phyloP scores from a whole-genome alignment of 2,888 invertebrate genomes.

The Serrognathus titanus region DNA sequence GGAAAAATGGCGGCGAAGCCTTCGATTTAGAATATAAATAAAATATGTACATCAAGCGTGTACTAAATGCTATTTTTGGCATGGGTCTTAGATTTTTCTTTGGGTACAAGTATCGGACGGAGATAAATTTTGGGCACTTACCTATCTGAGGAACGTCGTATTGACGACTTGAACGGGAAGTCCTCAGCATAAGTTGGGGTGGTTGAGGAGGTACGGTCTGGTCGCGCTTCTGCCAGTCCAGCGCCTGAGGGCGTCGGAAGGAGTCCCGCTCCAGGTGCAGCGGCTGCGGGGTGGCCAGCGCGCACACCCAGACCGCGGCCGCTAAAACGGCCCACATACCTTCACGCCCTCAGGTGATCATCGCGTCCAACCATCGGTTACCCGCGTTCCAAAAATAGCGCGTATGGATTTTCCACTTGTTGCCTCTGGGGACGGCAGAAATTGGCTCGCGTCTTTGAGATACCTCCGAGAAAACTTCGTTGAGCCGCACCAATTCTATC shows the following conservation, averaged over 20 bases:
- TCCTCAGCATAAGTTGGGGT: slow-evolving; percentile 71
- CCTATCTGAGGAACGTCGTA: slow-evolving; percentile 87
- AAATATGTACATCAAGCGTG: too few relatives aligned
- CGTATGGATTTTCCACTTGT: slow-evolving; percentile 38
- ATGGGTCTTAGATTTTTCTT: too few relatives aligned
- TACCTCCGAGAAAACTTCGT: background rate
- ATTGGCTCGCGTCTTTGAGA: background rate
- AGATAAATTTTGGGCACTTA: slow-evolving; percentile 41
- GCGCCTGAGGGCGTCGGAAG: slow-evolving; percentile 32
- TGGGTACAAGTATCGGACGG: background rate
- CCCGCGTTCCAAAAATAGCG: slow-evolving; percentile 32
- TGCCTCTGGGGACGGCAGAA: slow-evolving; percentile 29
- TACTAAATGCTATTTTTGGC: too few relatives aligned
- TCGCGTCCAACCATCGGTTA: slow-evolving; percentile 39
- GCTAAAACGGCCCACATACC: slow-evolving; percentile 46
- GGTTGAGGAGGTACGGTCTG: slow-evolving; percentile 41
- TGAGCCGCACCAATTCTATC: background rate
- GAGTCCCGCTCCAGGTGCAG: slow-evolving; percentile 44
- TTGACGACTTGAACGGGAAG: slow-evolving; percentile 70
- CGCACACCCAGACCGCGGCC: slow-evolving; percentile 47
- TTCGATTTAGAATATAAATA: too few relatives aligned
- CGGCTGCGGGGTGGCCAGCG: slow-evolving; percentile 47
- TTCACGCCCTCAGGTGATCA: slow-evolving; percentile 44
- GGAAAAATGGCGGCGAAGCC: too few relatives aligned
- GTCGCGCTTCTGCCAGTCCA: slow-evolving; percentile 33